Conservation (phyloP, 2,797 vertebrate species). For the Xerus rutilus region DNA sequence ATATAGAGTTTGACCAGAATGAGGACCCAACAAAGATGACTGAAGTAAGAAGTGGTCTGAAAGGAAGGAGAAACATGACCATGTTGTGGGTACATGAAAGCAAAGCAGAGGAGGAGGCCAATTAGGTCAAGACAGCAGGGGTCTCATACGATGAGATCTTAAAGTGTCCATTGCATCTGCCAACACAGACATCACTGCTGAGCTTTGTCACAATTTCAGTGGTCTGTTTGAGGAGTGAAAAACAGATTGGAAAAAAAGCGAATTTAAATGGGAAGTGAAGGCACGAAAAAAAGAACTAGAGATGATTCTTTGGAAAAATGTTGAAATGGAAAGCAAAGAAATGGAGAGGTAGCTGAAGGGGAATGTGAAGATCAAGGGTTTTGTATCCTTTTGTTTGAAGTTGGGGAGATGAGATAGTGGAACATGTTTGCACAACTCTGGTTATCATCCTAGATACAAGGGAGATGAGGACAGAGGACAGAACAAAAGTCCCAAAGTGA, state of each 20-base stretch:
- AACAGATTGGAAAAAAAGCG: neutral
- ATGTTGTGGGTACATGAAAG: neutral
- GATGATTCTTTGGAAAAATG: neutral
- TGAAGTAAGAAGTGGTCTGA: neutral
- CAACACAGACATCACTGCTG: neutral
- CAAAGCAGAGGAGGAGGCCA: conserved; percentile 24
- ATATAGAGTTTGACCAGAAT: neutral
- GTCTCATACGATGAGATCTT: neutral
- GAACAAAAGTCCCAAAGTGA: neutral
- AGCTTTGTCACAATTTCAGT: neutral
- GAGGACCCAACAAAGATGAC: neutral
- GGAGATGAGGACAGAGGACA: neutral
- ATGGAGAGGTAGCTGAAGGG: neutral
- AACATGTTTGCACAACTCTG: neutral
- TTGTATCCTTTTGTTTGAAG: neutral
- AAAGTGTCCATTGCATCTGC: neutral
- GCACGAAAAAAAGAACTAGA: neutral
- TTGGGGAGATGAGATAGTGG: neutral
- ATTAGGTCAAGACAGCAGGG: neutral
- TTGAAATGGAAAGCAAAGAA: conserved; percentile 36
- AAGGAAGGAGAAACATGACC: neutral
- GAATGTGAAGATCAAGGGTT: neutral
- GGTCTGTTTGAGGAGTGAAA: neutral
- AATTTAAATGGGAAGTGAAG: neutral
- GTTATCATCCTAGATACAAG: neutral